Conservation (phyloP, 2,888 invertebrate species). For the Andrena fulva region DNA sequence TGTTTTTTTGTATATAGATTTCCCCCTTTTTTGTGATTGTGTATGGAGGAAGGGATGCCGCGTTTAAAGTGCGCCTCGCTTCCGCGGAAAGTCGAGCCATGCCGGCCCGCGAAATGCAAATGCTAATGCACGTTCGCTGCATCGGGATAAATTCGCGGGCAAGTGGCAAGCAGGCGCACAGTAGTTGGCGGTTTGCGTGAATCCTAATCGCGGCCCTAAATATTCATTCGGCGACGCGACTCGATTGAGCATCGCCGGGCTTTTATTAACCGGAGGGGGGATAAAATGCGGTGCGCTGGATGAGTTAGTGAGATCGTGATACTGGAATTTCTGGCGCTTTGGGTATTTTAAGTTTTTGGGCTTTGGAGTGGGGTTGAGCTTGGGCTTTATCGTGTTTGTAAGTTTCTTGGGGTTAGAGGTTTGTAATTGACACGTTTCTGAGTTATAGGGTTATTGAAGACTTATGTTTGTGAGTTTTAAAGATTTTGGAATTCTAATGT, state of each 20-base stretch:
- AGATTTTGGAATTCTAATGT: neutral
- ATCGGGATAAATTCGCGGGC: constrained; percentile 43
- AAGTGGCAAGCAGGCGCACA: constrained; percentile 20
- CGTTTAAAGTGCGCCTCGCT: constrained; percentile 17
- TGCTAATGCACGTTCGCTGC: constrained; percentile 58
- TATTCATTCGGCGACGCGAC: constrained; percentile 44
- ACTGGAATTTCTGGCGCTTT: no score
- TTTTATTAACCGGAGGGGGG: constrained; percentile 14
- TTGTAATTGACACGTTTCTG: no score
- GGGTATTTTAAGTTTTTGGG: no score
- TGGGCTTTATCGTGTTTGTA: no score
- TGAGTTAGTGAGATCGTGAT: neutral
- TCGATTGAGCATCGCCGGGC: constrained; percentile 19
- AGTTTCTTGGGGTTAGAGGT: no score
- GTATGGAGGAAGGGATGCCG: neutral
- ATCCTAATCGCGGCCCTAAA: constrained; percentile 52
- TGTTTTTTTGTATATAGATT: constrained; percentile 2
- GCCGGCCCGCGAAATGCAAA: constrained; percentile 47
- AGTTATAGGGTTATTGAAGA: no score
- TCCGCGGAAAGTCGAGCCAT: constrained; percentile 21
- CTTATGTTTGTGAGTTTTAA: no score
- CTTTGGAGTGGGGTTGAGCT: no score
- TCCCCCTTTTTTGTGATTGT: neutral
- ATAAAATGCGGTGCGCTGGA: neutral
- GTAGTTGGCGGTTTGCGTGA: constrained; percentile 31